Evolutionary conservation across 2,888 invertebrate genomes (phyloP).

Genomic region (Entomobrya multifasciata): DNA sequence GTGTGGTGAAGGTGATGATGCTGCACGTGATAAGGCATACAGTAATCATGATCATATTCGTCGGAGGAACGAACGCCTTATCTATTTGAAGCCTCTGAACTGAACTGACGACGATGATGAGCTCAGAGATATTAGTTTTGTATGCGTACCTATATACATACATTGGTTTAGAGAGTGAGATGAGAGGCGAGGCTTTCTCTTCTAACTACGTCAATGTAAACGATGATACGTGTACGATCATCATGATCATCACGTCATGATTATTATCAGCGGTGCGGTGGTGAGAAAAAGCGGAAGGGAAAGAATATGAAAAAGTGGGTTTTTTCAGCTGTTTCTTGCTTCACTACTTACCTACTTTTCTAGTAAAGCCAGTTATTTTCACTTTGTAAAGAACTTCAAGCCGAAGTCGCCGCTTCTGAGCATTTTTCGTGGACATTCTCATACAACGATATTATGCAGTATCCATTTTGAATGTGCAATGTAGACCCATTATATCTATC

Average conservation of each 20-base stretch:
- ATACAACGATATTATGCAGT: too few species aligned
- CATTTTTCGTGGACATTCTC: too few species aligned
- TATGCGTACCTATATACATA: too few species aligned
- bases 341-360: constrained; percentile 35
- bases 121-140: too few species aligned
- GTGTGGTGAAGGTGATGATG: not conserved
- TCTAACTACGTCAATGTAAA: not conserved
- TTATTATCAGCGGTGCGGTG: not conserved
- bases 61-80: too few species aligned
- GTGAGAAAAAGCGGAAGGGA: constrained; percentile 23
- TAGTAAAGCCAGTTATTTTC: constrained; percentile 40
- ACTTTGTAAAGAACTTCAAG: not conserved
- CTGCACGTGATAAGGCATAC: too few species aligned
- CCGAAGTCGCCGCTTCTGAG: too few species aligned
- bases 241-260: constrained; percentile 7
- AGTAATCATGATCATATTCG: too few species aligned
- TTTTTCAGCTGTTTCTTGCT: constrained; percentile 47
- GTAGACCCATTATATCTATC: too few species aligned
- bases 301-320: constrained; percentile 43
- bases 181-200: not conserved
- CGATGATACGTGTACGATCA: constrained; percentile 12
- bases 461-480: too few species aligned
- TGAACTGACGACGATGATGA: too few species aligned
- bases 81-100: too few species aligned
- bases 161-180: not conserved